A percentile compares a stretch with the other conserved stretches of the same genome.
These are phyloP conservation scores for Anoplolepis gracilipes DNA, from an alignment of 1,140 invertebrate species.

Conservation along the genomic window DNA sequence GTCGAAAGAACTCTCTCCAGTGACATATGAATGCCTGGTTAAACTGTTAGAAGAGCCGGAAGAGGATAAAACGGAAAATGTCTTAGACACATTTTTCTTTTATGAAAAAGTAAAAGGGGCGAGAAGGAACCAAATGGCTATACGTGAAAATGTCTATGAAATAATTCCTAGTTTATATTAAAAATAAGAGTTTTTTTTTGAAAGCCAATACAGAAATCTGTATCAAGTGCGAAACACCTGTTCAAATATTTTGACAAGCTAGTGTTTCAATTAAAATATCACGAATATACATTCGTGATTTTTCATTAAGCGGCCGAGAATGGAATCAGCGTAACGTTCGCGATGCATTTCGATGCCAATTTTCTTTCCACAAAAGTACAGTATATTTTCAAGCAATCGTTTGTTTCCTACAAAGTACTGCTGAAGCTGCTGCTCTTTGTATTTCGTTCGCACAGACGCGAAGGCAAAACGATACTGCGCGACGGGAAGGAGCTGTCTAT, in stretches of 20 bases:
- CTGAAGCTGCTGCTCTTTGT: slow-evolving; percentile 24
- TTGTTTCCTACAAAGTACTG: slow-evolving; percentile 35
- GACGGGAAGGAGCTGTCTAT: slow-evolving; percentile 13
- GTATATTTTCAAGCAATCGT: neutral
- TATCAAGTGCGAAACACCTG: neutral
- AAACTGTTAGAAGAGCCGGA: no score
- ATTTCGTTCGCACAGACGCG: slow-evolving; percentile 38
- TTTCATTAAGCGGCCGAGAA: slow-evolving; percentile 13
- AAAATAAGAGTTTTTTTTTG: neutral
- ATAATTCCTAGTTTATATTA: no score
- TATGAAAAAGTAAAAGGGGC: no score
- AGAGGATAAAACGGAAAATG: no score
- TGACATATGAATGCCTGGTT: no score
- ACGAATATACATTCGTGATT: neutral
- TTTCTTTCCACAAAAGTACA: slow-evolving; percentile 22
- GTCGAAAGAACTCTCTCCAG: no score
- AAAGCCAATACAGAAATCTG: neutral
- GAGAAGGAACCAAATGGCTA: no score
- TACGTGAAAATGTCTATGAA: no score
- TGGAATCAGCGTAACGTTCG: slow-evolving; percentile 16
- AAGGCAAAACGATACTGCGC: slow-evolving; percentile 21
- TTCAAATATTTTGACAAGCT: neutral
- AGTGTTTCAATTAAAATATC: slow-evolving; percentile 41
- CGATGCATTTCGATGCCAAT: slow-evolving; percentile 25
- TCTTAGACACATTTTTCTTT: no score